These are phyloP conservation scores for Hypena proboscidalis DNA, from an alignment of 2,888 invertebrate genomes.

Conservation along the genomic window DNA sequence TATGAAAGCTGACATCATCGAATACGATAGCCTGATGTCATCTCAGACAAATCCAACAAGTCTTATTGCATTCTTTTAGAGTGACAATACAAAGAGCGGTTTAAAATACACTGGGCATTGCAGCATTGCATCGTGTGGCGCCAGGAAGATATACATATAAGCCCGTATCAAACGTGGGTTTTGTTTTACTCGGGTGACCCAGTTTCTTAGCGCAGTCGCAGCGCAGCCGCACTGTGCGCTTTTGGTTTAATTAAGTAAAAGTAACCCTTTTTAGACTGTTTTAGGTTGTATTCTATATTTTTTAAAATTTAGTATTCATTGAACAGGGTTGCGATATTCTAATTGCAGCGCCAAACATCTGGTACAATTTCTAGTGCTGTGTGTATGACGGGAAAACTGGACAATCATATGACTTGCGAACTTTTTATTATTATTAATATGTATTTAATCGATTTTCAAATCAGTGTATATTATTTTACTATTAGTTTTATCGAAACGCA, in stretches of 20 bases:
- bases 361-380: too few relatives aligned
- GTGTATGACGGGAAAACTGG: too few relatives aligned
- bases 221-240: constrained; percentile 25
- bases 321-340: too few relatives aligned
- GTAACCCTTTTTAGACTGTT: too few relatives aligned
- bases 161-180: constrained; percentile 40
- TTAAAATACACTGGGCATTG: constrained; percentile 14
- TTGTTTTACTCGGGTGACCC: constrained; percentile 60
- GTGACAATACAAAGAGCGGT: constrained; percentile 12
- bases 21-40: background rate
- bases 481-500: too few relatives aligned
- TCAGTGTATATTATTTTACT: too few relatives aligned
- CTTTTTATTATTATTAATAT: too few relatives aligned
- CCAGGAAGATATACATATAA: constrained; percentile 46
- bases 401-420: too few relatives aligned
- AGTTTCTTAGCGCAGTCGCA: constrained; percentile 55
- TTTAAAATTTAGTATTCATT: too few relatives aligned
- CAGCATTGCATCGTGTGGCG: constrained; percentile 41
- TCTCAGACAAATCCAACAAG: background rate
- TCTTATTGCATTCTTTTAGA: constrained; percentile 1
- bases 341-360: too few relatives aligned
- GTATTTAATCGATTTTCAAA: too few relatives aligned
- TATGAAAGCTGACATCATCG: background rate
- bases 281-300: too few relatives aligned
- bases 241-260: constrained; percentile 13